Percentiles rank a stretch among this genome's conserved stretches.
Evolutionary conservation across 2,888 invertebrate genomes (phyloP).

Genomic region (Heliothis peltigera): DNA sequence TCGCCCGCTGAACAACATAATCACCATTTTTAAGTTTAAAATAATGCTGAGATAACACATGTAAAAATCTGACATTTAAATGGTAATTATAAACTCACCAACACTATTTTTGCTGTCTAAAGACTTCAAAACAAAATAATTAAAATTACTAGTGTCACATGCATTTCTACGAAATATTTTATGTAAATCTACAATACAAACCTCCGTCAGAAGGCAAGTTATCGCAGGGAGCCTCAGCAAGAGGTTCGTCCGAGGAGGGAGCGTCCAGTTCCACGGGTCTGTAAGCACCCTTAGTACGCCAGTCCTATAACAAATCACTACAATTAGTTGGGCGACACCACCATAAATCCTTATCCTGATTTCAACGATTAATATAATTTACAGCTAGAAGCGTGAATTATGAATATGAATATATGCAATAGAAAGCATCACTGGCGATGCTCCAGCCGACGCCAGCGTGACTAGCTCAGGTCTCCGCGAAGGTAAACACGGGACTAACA

Average conservation of each 20-base stretch:
- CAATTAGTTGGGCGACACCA: conserved; percentile 11
- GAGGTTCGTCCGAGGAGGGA: conserved; percentile 81
- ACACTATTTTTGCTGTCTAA: conserved; percentile 1
- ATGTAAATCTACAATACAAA: conserved; percentile 17
- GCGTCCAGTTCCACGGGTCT: conserved; percentile 79
- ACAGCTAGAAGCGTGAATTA: conserved; percentile 9
- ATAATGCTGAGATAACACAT: too few relatives aligned
- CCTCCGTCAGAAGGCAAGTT: conserved; percentile 61
- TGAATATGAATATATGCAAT: conserved; percentile 33
- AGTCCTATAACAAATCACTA: conserved; percentile 74
- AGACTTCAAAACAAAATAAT: background rate
- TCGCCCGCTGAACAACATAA: conserved; percentile 47
- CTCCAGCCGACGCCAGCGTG: conserved; percentile 49
- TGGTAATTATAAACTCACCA: background rate
- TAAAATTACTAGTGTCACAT: background rate
- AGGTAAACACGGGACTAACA: conserved; percentile 22
- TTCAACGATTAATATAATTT: conserved; percentile 18
- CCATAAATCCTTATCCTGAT: conserved; percentile 17
- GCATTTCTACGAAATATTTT: background rate
- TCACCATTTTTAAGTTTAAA: background rate
- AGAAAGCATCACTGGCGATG: conserved; percentile 52
- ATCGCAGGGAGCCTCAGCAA: conserved; percentile 73
- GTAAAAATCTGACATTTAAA: background rate
- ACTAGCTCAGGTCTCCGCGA: conserved; percentile 45
- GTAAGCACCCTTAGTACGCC: conserved; percentile 86